Base-by-base conservation (phyloP, 2,888 invertebrate genomes). In the Meganola albula region DNA sequence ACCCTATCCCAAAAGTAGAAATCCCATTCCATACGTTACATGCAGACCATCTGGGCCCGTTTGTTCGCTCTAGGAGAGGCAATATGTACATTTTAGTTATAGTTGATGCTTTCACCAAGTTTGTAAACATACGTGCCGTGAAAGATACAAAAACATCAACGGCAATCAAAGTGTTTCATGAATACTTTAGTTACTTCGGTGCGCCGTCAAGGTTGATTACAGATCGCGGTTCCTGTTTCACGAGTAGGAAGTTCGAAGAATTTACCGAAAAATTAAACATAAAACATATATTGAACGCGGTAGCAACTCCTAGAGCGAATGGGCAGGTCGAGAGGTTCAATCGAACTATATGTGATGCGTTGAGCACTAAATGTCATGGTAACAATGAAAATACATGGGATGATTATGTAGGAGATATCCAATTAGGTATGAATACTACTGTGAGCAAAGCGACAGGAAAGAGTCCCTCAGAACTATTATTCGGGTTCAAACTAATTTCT, bases 1-100 rank as follows among this genome's bases (percentile, higher is more conserved):
- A 54, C 25, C 44, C 49, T 1, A 54, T 54, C 5, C 30, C 29
- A 5, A 50, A 50, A 24, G 21, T 40, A 6, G 40, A 36, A 3
- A 29, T 27, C 1, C 44, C 53, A 1, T 47, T 53, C 9, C 39
- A 47, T 24, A 28, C 27, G 3, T 10, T 28, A 2, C 27, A 28
- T 21, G 20, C 12, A 4, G 27, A 28, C 11, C 38, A 34, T 12
- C 20, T 38, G 7, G 38, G 38, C 2, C 38, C 38, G 2, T 38
- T 38, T 11, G 21, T 39, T 5, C 21, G 28, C 1, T 34, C 34
- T 12, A 39, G 22, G 7, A 2, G 10, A 2, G 24, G 16, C 2
- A 39, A 39, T 22, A 7, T 10, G 3, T 39, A 39, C 8, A 10
- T 39, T 5, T 7, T 39, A 6, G 16, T 16, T 4, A 16, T 16